phyloP scores from a whole-genome alignment of 2,888 invertebrate genomes.

The Seira musarum region DNA sequence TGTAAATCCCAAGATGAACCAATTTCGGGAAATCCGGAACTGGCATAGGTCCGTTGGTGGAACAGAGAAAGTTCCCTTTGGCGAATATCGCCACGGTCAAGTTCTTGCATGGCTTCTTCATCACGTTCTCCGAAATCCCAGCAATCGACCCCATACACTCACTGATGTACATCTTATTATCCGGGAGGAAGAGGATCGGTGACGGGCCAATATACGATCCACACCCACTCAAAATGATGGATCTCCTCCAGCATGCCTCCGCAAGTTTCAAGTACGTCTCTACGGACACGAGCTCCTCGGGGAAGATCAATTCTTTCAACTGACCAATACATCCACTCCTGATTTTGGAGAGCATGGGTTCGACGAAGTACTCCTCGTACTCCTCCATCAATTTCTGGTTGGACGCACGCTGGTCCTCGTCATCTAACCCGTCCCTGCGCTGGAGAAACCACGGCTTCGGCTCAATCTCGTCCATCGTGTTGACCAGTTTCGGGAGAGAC shows the following conservation, averaged over 20 bases:
- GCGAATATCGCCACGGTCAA: background rate
- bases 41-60: background rate
- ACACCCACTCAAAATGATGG: background rate
- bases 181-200: background rate
- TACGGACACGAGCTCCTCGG: slow-evolving; percentile 7
- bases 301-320: background rate
- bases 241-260: background rate
- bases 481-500: background rate
- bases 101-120: background rate
- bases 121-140: background rate
- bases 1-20: background rate
- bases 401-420: too few species aligned
- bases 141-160: slow-evolving; percentile 9
- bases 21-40: background rate
- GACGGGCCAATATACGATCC: slow-evolving; percentile 7
- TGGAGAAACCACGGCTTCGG: too few species aligned
- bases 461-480: too few species aligned
- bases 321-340: background rate
- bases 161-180: background rate
- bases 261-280: background rate
- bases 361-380: background rate
- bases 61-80: background rate
- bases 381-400: background rate
- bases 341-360: background rate
- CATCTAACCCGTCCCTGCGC: too few species aligned